A percentile compares a stretch with the other conserved stretches of the same genome.
Conservation (phyloP, 2,113 vertebrate genomes). For the Gadus macrocephalus region DNA sequence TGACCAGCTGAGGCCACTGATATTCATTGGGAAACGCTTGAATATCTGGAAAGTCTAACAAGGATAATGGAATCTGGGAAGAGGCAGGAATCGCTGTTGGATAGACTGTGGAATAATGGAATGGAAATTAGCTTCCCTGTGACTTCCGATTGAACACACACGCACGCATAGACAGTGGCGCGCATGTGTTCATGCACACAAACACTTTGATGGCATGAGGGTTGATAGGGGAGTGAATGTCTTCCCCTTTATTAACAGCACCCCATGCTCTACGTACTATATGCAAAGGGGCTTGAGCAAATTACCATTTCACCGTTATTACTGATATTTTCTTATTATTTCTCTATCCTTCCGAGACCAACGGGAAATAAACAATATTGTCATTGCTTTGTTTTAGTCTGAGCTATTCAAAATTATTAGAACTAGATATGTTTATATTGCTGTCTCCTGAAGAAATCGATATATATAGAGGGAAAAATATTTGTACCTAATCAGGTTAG, state of each 20-base stretch:
- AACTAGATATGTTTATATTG: slow-evolving; percentile 40
- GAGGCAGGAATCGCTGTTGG: slow-evolving; percentile 27
- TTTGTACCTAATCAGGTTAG: slow-evolving; percentile 42
- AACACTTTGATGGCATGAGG: neutral
- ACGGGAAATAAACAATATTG: neutral
- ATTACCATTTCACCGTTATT: neutral
- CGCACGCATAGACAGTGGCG: neutral
- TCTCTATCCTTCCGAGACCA: neutral
- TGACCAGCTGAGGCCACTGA: too few species aligned
- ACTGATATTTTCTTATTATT: slow-evolving; percentile 1
- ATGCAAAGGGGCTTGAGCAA: slow-evolving; percentile 37
- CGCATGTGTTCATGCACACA: neutral
- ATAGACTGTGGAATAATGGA: slow-evolving; percentile 30
- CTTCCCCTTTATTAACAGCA: slow-evolving; percentile 4
- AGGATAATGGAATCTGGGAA: slow-evolving; percentile 46
- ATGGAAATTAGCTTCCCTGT: slow-evolving; percentile 23
- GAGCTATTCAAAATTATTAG: slow-evolving; percentile 25
- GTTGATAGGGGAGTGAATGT: neutral
- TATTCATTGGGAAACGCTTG: too few species aligned
- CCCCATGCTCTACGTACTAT: slow-evolving; percentile 28
- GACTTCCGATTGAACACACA: slow-evolving; percentile 4
- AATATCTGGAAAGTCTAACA: slow-evolving; percentile 40
- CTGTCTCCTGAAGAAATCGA: slow-evolving; percentile 28
- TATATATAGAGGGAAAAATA: slow-evolving; percentile 28
- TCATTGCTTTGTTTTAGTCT: slow-evolving; percentile 34